Conservation (phyloP, 2,888 invertebrate species). For the Subacronicta megacephala region DNA sequence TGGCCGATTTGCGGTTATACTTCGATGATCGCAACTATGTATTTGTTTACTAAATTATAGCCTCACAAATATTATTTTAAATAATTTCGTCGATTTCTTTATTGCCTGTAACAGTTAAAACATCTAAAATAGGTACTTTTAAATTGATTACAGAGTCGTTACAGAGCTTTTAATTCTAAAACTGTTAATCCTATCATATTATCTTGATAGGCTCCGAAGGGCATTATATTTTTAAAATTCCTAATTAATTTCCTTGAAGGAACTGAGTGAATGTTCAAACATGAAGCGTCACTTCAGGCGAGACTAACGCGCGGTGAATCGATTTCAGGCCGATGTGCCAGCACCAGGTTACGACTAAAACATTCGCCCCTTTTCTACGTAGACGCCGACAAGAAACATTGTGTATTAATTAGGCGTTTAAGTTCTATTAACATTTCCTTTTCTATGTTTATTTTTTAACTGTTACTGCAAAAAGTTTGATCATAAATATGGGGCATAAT, state of each 20-base stretch:
- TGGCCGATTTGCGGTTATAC: constrained; percentile 55
- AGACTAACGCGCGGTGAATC: constrained; percentile 68
- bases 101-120: background rate
- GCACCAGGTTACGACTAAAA: constrained; percentile 48
- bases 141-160: too few species aligned
- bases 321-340: constrained; percentile 62
- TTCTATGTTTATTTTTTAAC: background rate
- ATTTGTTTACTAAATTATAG: constrained; percentile 38
- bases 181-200: background rate
- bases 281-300: constrained; percentile 58
- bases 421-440: constrained; percentile 14
- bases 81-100: background rate
- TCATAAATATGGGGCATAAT: constrained; percentile 2
- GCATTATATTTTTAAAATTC: constrained; percentile 20
- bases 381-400: constrained; percentile 36
- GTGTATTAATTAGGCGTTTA: constrained; percentile 46
- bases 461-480: background rate
- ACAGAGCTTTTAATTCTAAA: background rate
- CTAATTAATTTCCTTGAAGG: constrained; percentile 47
- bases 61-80: constrained; percentile 1
- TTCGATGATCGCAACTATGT: constrained; percentile 30
- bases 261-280: constrained; percentile 54
- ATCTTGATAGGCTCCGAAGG: background rate
- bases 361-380: constrained; percentile 49
- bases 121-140: background rate